Evolutionary conservation across 2,888 invertebrate species (phyloP), one percentile per base, ranked within the genome.

Genomic region (Teinopalpus imperialis): DNA sequence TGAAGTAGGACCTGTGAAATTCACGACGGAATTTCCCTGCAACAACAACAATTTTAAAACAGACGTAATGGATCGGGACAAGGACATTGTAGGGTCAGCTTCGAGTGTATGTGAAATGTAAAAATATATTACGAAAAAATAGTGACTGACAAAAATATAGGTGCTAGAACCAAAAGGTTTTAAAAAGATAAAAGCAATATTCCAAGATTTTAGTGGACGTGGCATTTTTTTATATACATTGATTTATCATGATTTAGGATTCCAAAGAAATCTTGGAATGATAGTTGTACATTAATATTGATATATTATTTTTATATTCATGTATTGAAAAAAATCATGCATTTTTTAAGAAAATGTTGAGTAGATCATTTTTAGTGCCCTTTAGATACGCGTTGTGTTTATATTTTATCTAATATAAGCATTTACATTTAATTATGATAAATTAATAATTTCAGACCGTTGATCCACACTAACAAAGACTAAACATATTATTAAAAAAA

Each of bases 21-120:
- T 94, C 94, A 52, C 92, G 90, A 4, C 93, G 91, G 72, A 93
- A 94, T 85, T 94, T 94, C 47, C 93, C 94, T 94, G 91, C 4
- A 90, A 90, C 82, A 85, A 61, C 26, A 34, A 34, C 16, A 13
- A 7, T 14, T 9, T 34, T 42, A 27, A 20, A 27, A 42, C 32
- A 27, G 13, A 6, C 3, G 5, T 5, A 29, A 18, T 16, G n/a
- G 27, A 20, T 2, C 1, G 27, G 9, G 16, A 9, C 2, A 18
- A 18, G 27, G 18, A 8, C 12, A 12, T 12, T 5, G 16, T 31
- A 13, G 13, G 21, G 34, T 20, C 34, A 12, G 8, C n/a, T 10
- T 13, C 18, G 8, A 8, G 29, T 30, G 21, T 13, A 13, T 0
- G 29, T 39, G 13, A 29, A 13, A 20, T 21, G 8, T 30, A 12